Conservation (phyloP, 2,797 vertebrate genomes). For the Oceanodroma leucorhoa region DNA sequence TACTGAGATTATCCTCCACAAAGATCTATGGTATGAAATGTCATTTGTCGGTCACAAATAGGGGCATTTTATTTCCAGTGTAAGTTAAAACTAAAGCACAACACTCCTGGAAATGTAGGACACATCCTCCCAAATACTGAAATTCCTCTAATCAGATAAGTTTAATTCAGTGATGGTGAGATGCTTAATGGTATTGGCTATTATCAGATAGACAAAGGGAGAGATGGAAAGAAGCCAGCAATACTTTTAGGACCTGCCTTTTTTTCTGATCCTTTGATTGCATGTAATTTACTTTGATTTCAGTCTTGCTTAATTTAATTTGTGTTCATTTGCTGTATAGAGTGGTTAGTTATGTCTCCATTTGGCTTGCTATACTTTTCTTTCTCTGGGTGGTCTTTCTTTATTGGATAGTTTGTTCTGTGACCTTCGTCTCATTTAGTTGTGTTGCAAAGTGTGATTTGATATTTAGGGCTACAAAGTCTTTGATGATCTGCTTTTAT, state of each 20-base stretch:
- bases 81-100: not conserved
- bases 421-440: not conserved
- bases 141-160: not conserved
- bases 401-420: not conserved
- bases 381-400: not conserved
- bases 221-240: not conserved
- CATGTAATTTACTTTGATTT: conserved; percentile 14
- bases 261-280: not conserved
- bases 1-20: conserved; percentile 36
- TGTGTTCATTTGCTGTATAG: not conserved
- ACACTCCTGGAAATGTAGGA: not conserved
- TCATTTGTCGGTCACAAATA: not conserved
- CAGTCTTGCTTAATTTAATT: conserved; percentile 8
- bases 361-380: not conserved
- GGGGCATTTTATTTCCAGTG: not conserved
- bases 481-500: not conserved
- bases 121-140: not conserved
- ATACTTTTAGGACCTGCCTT: not conserved
- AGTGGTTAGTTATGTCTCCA: not conserved
- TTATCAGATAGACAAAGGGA: not conserved
- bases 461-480: not conserved
- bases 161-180: not conserved
- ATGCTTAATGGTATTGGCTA: not conserved
- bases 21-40: conserved; percentile 1
- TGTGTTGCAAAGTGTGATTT: not conserved